These are phyloP conservation scores for Anoplophora glabripennis DNA, from an alignment of 1,140 invertebrate species.

Conservation along the genomic window DNA sequence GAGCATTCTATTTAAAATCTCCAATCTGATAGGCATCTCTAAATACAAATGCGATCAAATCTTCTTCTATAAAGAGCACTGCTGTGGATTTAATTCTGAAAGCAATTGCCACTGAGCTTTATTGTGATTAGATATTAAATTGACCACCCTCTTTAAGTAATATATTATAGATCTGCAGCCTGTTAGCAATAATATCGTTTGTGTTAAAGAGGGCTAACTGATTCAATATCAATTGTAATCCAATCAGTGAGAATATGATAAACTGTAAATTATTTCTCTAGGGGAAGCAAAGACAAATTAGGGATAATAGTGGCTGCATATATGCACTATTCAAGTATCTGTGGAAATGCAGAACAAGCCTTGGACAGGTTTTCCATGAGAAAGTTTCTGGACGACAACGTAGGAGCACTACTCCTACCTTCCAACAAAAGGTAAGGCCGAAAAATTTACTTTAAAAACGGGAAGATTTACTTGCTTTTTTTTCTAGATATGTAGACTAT, in stretches of 20 bases:
- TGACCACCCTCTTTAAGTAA: no score
- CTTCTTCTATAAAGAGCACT: no score
- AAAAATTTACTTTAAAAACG: background rate
- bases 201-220: no score
- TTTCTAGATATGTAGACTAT: slow-evolving; percentile 78
- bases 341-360: slow-evolving; percentile 83
- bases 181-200: no score
- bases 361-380: slow-evolving; percentile 90
- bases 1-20: no score
- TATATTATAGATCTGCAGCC: no score
- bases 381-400: slow-evolving; percentile 83
- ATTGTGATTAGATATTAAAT: no score
- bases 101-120: no score
- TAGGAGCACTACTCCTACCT: slow-evolving; percentile 76
- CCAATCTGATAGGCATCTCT: no score
- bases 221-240: no score
- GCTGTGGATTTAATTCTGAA: no score
- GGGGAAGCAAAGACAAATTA: slow-evolving; percentile 72
- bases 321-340: slow-evolving; percentile 92
- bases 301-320: slow-evolving; percentile 87
- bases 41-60: no score
- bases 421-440: slow-evolving; percentile 78
- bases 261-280: slow-evolving; percentile 36
- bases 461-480: slow-evolving; percentile 4
- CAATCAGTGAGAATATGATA: background rate